These are phyloP conservation scores for Drosophila mercatorum DNA, from an alignment of 2,888 invertebrate genomes.

Conservation along the genomic window DNA sequence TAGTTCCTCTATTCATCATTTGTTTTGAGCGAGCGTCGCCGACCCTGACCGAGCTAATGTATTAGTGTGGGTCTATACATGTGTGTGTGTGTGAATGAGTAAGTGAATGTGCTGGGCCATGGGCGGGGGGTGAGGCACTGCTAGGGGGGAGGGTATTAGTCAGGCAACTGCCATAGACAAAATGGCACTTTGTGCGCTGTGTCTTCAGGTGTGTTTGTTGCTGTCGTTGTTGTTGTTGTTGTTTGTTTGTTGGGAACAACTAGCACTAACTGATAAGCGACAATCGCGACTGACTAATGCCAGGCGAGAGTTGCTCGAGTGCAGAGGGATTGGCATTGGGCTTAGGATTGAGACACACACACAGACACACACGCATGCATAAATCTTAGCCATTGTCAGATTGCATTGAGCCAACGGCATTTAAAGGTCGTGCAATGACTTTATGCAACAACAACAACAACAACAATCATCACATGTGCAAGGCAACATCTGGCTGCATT, in stretches of 20 bases:
- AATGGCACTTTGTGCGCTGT: slow-evolving; percentile 57
- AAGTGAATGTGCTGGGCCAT: background rate
- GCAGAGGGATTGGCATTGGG: slow-evolving; percentile 14
- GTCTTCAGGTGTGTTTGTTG: slow-evolving; percentile 24
- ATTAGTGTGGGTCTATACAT: background rate
- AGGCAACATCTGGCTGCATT: slow-evolving; percentile 39
- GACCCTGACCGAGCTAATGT: slow-evolving; percentile 23
- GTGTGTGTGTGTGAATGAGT: background rate
- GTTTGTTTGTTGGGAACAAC: slow-evolving; percentile 1
- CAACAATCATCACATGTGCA: slow-evolving; percentile 17
- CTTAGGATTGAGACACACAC: background rate
- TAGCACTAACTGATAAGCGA: slow-evolving; percentile 42
- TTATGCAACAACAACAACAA: slow-evolving; percentile 38
- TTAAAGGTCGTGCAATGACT: slow-evolving; percentile 72
- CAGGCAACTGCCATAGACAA: slow-evolving; percentile 55
- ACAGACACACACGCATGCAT: background rate
- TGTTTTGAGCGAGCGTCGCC: slow-evolving; percentile 6
- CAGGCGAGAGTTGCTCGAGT: slow-evolving; percentile 4
- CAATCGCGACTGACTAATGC: slow-evolving; percentile 34
- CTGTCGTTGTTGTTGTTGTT: slow-evolving; percentile 17
- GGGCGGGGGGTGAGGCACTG: background rate
- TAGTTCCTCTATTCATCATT: slow-evolving; percentile 38
- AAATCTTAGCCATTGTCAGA: slow-evolving; percentile 30
- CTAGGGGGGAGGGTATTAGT: slow-evolving; percentile 13
- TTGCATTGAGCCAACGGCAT: slow-evolving; percentile 59